These are phyloP conservation scores for Morpho helenor DNA, from an alignment of 2,888 invertebrate species.

Conservation along the genomic window DNA sequence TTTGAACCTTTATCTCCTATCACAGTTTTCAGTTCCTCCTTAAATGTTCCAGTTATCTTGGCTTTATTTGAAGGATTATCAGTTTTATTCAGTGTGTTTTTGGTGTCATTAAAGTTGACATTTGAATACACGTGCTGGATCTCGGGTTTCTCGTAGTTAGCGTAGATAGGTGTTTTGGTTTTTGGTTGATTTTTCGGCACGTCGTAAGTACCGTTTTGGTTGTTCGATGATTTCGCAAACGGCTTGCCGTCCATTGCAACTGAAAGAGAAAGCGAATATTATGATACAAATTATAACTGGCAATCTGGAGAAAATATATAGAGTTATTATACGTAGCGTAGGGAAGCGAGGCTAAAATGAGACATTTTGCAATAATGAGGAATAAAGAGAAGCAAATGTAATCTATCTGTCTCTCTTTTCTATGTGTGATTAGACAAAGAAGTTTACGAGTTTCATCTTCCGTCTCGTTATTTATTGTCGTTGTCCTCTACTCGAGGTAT, in stretches of 20 bases:
- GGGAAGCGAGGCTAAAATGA: too few species aligned
- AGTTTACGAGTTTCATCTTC: too few species aligned
- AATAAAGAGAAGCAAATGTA: too few species aligned
- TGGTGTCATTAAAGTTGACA: slow-evolving; percentile 52
- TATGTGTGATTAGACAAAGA: too few species aligned
- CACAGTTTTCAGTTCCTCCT: slow-evolving; percentile 64
- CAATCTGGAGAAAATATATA: too few species aligned
- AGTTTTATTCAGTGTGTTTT: slow-evolving; percentile 50
- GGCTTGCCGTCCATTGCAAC: slow-evolving; percentile 70
- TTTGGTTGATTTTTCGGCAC: slow-evolving; percentile 38
- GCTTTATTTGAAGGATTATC: slow-evolving; percentile 44
- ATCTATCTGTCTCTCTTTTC: too few species aligned
- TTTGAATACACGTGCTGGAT: slow-evolving; percentile 54
- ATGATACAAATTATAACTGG: too few species aligned
- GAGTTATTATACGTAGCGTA: too few species aligned
- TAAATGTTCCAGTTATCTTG: slow-evolving; percentile 50
- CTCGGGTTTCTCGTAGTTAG: slow-evolving; percentile 55
- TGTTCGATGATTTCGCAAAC: slow-evolving; percentile 47
- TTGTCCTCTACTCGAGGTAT: too few species aligned
- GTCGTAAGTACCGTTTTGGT: slow-evolving; percentile 52
- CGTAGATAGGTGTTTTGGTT: slow-evolving; percentile 56
- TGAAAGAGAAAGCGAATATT: slow-evolving; percentile 35
- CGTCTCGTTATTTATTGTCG: too few species aligned
- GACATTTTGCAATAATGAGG: too few species aligned
- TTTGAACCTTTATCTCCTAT: slow-evolving; percentile 44